Conservation (phyloP, 2,888 invertebrate genomes). For the Mimumesa dahlbomi region DNA sequence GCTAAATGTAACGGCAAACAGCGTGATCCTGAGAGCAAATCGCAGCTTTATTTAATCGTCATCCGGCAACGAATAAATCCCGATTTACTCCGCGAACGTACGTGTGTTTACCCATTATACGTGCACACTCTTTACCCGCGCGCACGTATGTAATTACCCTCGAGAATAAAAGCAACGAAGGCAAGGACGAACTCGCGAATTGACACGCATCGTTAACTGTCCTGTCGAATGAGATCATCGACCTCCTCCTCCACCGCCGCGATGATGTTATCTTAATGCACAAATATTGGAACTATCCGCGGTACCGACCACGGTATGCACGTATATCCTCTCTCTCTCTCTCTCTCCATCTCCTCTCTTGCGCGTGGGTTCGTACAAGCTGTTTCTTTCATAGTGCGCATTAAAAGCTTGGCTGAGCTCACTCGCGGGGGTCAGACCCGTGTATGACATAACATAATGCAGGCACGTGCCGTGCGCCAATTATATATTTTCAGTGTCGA, state of each 20-base stretch:
- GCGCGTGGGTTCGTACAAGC: too few species aligned
- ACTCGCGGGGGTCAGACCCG: background rate
- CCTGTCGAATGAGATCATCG: constrained; percentile 42
- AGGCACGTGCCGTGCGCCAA: constrained; percentile 27
- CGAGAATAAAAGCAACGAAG: constrained; percentile 45
- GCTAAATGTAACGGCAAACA: too few species aligned
- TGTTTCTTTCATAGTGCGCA: constrained; percentile 5
- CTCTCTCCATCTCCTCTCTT: too few species aligned
- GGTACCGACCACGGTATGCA: constrained; percentile 3
- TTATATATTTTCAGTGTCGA: constrained; percentile 30
- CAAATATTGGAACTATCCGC: constrained; percentile 25
- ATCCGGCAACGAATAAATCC: too few species aligned
- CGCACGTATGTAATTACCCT: constrained; percentile 32
- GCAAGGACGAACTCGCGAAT: constrained; percentile 33
- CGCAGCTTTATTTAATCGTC: background rate
- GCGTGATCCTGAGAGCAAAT: too few species aligned
- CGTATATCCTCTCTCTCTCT: too few species aligned
- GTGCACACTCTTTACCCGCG: background rate
- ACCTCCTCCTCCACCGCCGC: constrained; percentile 38
- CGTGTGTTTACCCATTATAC: constrained; percentile 8
- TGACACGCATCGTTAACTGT: constrained; percentile 59
- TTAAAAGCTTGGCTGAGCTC: constrained; percentile 26
- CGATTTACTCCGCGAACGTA: too few species aligned
- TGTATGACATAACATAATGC: constrained; percentile 13
- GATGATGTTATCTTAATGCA: constrained; percentile 38